These are phyloP conservation scores for Agelastica alni DNA, from an alignment of 2,888 invertebrate genomes.

Conservation along the genomic window DNA sequence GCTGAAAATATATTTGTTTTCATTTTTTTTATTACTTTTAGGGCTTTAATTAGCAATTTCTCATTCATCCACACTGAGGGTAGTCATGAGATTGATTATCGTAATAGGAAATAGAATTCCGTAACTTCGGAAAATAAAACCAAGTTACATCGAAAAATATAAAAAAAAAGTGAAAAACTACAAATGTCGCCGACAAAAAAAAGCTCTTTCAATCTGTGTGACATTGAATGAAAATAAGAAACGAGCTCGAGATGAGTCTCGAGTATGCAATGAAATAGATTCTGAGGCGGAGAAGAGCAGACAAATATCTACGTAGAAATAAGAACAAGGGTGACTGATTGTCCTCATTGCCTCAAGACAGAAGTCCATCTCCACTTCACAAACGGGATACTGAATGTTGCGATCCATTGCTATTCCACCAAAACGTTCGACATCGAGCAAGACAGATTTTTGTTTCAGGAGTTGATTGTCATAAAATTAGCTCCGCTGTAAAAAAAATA, in stretches of 20 bases:
- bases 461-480: no score
- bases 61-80: no score
- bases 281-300: slow-evolving; percentile 36
- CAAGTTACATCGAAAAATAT: no score
- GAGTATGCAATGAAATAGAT: slow-evolving; percentile 48
- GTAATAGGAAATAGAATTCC: no score
- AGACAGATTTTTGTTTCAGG: no score
- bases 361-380: slow-evolving; percentile 51
- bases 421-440: no score
- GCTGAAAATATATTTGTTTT: no score
- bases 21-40: no score
- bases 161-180: neutral
- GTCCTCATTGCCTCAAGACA: slow-evolving; percentile 56
- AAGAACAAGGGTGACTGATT: slow-evolving; percentile 55
- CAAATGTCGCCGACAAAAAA: neutral
- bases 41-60: no score
- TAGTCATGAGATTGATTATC: no score
- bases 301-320: slow-evolving; percentile 54
- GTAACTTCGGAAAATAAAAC: no score
- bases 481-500: no score
- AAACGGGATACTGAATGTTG: slow-evolving; percentile 45
- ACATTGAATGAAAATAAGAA: slow-evolving; percentile 39
- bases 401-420: slow-evolving; percentile 42
- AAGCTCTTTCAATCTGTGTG: neutral
- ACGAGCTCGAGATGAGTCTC: slow-evolving; percentile 48